Conservation (phyloP, 2,888 invertebrate genomes). For the Acleris holmiana region DNA sequence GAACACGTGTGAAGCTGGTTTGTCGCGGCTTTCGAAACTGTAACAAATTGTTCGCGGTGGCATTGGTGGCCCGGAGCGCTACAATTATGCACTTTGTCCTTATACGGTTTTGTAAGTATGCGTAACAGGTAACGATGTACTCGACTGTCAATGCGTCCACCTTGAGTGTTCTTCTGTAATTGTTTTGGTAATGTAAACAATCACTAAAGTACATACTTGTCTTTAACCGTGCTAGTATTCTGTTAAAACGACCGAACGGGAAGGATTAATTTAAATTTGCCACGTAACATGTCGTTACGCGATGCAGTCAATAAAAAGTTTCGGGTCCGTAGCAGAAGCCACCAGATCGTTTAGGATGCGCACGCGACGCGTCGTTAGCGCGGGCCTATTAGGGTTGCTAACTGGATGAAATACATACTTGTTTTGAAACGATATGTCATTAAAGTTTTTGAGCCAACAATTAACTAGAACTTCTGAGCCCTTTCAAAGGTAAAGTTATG, state of each 20-base stretch:
- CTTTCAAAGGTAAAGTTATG: too few relatives aligned
- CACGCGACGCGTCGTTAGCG: slow-evolving; percentile 54
- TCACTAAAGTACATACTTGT: slow-evolving; percentile 1
- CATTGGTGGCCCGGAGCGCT: slow-evolving; percentile 59
- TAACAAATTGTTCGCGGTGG: slow-evolving; percentile 56
- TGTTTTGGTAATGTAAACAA: slow-evolving; percentile 21
- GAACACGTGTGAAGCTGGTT: slow-evolving; percentile 40
- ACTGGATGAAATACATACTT: background rate
- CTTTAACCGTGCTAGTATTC: background rate
- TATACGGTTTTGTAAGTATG: slow-evolving; percentile 39
- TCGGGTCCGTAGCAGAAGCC: slow-evolving; percentile 46
- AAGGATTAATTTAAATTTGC: slow-evolving; percentile 17
- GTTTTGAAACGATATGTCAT: too few relatives aligned
- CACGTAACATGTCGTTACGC: slow-evolving; percentile 30
- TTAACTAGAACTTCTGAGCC: too few relatives aligned
- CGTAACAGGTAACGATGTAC: slow-evolving; percentile 34
- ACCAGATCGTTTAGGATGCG: slow-evolving; percentile 51
- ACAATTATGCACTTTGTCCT: slow-evolving; percentile 53
- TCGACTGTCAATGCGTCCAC: slow-evolving; percentile 27
- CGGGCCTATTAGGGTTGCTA: slow-evolving; percentile 47
- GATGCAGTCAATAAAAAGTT: slow-evolving; percentile 50
- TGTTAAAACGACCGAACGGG: too few relatives aligned
- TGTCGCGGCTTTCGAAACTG: slow-evolving; percentile 68
- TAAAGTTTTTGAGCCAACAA: too few relatives aligned
- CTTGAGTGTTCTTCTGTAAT: slow-evolving; percentile 25